Conservation (phyloP, 1,140 invertebrate species). For the Rhysida immarginata region DNA sequence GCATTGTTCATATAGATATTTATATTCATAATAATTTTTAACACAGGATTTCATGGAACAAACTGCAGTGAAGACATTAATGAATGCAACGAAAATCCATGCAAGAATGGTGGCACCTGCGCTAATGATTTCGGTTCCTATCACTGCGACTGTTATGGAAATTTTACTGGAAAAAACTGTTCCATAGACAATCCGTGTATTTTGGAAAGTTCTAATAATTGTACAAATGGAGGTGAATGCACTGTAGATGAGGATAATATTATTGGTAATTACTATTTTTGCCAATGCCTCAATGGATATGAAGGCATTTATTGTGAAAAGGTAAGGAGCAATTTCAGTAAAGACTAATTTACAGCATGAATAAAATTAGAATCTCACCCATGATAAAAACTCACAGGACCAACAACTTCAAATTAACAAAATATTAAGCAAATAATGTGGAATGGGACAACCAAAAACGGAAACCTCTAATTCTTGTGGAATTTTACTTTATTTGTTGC, state of each 20-base stretch:
- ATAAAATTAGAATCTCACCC: too few relatives aligned
- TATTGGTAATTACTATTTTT: background rate
- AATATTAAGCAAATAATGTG: too few relatives aligned
- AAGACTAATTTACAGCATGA: too few relatives aligned
- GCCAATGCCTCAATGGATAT: constrained; percentile 4
- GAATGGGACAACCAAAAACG: too few relatives aligned
- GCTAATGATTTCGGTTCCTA: constrained; percentile 51
- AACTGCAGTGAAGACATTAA: constrained; percentile 67
- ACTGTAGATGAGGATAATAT: constrained; percentile 17
- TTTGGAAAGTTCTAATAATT: constrained; percentile 17
- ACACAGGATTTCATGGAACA: constrained; percentile 9
- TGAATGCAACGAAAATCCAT: constrained; percentile 59
- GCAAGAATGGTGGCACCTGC: constrained; percentile 64
- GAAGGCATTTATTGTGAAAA: constrained; percentile 6
- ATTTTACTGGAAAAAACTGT: constrained; percentile 57
- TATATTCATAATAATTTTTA: too few relatives aligned
- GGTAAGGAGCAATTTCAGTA: too few relatives aligned
- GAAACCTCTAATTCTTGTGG: too few relatives aligned
- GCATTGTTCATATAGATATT: too few relatives aligned
- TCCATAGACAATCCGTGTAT: constrained; percentile 48
- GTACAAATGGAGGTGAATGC: constrained; percentile 20
- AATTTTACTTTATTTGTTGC: too few relatives aligned
- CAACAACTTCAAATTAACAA: too few relatives aligned
- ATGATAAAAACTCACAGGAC: too few relatives aligned
- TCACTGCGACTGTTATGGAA: constrained; percentile 51